Evolutionary conservation across 2,888 invertebrate genomes (phyloP).

Genomic region (Ichneumoninae sp.): DNA sequence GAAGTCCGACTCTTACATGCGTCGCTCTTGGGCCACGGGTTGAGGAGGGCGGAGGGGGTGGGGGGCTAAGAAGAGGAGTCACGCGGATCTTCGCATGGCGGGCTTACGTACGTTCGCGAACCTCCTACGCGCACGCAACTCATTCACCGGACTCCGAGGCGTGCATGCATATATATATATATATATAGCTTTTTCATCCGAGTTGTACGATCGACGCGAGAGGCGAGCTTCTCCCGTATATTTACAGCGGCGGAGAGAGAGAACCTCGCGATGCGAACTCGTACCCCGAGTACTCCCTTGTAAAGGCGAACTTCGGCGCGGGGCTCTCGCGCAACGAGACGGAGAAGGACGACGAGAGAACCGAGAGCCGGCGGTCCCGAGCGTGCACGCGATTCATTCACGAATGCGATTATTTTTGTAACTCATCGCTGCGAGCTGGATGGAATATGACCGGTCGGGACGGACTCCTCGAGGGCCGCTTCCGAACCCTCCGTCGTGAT

Average conservation of each 20-base stretch:
- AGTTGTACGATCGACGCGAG: slow-evolving; percentile 52
- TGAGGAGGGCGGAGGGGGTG: slow-evolving; percentile 8
- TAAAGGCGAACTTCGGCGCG: slow-evolving; percentile 2
- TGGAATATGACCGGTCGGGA: slow-evolving; percentile 6
- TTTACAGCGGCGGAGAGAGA: slow-evolving; percentile 8
- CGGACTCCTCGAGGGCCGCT: slow-evolving; percentile 1
- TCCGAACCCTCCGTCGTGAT: not conserved
- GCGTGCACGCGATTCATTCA: slow-evolving; percentile 72
- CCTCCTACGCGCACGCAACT: slow-evolving; percentile 83
- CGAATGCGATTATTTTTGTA: slow-evolving; percentile 65
- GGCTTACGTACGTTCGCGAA: slow-evolving; percentile 73
- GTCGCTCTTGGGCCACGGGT: slow-evolving; percentile 26
- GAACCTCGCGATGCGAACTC: slow-evolving; percentile 5
- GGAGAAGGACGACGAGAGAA: slow-evolving; percentile 21
- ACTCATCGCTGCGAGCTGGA: slow-evolving; percentile 19
- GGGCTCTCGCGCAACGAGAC: slow-evolving; percentile 50
- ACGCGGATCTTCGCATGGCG: slow-evolving; percentile 84
- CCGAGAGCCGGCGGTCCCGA: slow-evolving; percentile 52
- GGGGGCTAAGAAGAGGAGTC: slow-evolving; percentile 73
- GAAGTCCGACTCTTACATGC: slow-evolving; percentile 79
- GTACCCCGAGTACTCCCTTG: not conserved
- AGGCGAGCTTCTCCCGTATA: slow-evolving; percentile 27
- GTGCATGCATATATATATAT: not conserved
- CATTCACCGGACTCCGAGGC: slow-evolving; percentile 71
- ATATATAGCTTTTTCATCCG: slow-evolving; percentile 43